phyloP scores from a whole-genome alignment of 2,797 vertebrate genomes.

The Macroramphosus scolopax region DNA sequence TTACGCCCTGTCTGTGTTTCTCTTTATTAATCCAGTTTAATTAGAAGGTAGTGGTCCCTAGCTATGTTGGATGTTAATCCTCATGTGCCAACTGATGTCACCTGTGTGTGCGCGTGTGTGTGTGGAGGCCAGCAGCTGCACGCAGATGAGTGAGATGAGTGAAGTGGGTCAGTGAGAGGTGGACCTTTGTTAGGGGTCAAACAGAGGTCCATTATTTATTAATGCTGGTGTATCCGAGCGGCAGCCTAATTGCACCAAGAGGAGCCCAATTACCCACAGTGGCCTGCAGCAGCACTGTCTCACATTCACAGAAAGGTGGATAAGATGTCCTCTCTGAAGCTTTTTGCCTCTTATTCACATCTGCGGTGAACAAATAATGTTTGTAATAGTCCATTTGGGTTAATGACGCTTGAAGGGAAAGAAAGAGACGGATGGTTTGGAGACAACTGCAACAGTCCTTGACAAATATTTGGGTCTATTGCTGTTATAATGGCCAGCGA shows the following conservation, averaged over 20 bases:
- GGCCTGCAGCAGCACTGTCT: conserved; percentile 27
- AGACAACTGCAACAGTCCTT: neutral
- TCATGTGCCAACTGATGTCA: conserved; percentile 20
- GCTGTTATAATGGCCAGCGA: conserved; percentile 26
- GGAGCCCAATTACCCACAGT: conserved; percentile 49
- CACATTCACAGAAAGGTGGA: conserved; percentile 45
- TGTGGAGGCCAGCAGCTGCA: too few relatives aligned
- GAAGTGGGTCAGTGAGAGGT: conserved; percentile 51
- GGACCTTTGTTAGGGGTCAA: conserved; percentile 54
- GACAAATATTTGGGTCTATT: conserved; percentile 15
- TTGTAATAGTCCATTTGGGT: too few relatives aligned
- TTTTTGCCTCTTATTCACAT: conserved; percentile 64
- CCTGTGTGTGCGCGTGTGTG: neutral
- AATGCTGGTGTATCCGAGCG: conserved; percentile 54
- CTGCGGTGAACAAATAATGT: conserved; percentile 28
- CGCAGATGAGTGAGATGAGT: conserved; percentile 16
- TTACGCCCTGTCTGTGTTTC: conserved; percentile 38
- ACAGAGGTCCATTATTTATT: conserved; percentile 64
- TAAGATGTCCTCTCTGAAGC: conserved; percentile 47
- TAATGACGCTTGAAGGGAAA: too few relatives aligned
- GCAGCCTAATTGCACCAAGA: conserved; percentile 57
- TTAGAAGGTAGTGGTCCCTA: conserved; percentile 40
- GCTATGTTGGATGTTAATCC: conserved; percentile 32
- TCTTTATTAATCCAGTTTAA: conserved; percentile 53
- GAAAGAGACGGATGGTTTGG: too few relatives aligned